Base-by-base conservation (phyloP, 2,888 invertebrate species). In the Meandrusa payeni region DNA sequence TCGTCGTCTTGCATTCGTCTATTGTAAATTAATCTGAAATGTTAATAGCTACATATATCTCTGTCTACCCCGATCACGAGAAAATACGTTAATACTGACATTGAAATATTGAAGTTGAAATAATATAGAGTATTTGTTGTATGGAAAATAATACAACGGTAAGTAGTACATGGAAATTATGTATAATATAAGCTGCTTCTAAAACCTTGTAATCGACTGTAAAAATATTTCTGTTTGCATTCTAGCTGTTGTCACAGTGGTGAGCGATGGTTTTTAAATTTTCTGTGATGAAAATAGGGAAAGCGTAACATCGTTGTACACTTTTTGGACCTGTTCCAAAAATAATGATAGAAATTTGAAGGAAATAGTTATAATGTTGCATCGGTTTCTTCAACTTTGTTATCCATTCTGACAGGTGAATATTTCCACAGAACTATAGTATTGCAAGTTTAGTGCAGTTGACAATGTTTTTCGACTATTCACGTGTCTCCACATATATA, bases 241-340 rank as follows among this genome's bases (percentile, higher is more conserved):
- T 80, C 75, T 76, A 85, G 83, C 66, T 59, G 83, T 77, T 86
- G 86, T 85, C 86, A 85, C 82, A 73, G 61, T 65, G 63, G 83
- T 87, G 86, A 87, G 73, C 78, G 85, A 86, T 86, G 80, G 80
- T 78, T 87, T 86, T 86, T 83, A 85, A 83, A 86, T 83, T 85
- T 85, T 85, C 71, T 54, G 68, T 68, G 83, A 82, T 86, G 86
- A 83, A 87, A 86, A 86, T 83, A 86, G 85, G 85, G 85, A 85
- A 87, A 86, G 78, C 80, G 75, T 78, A 76, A 70, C 77, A 60
- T 66, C 71, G 78, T 78, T 81, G 80, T 83, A 78, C 78, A 78
- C 69, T 69, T 62, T 70, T 81, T 87, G 86, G 86, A 76, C 58
- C 61, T 22, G 50, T 38, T 75, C 86, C 86, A 86, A 75, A 69